A percentile compares a stretch with the other conserved stretches of the same genome.
phyloP scores from a whole-genome alignment of 2,113 vertebrate genomes.

The Ramphastos sulfuratus region DNA sequence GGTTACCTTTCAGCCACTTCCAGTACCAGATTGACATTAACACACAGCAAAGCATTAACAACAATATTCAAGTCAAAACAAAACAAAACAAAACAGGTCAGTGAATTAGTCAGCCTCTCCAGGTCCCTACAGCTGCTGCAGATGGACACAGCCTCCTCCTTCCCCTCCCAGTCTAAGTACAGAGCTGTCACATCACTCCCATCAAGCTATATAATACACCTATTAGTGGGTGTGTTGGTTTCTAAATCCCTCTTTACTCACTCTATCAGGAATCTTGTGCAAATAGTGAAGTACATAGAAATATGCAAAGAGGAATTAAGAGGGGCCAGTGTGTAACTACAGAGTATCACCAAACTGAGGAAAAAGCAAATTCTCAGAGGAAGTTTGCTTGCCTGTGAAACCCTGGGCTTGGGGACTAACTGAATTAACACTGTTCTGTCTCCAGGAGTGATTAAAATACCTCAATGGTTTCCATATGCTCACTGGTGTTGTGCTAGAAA shows the following conservation, averaged over 20 bases:
- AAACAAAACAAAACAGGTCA: background rate
- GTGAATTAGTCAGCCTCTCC: background rate
- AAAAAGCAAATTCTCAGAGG: background rate
- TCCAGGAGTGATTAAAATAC: background rate
- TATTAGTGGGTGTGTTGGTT: background rate
- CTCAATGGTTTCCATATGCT: slow-evolving; percentile 8
- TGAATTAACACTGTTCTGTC: background rate
- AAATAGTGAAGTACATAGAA: background rate
- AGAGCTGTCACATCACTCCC: background rate
- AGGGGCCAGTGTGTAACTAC: background rate
- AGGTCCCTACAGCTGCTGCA: background rate
- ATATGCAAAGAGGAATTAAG: background rate
- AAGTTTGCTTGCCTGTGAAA: background rate
- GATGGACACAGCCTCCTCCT: background rate
- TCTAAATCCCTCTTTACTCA: background rate
- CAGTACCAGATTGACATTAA: background rate
- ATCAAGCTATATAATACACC: background rate
- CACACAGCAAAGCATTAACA: background rate
- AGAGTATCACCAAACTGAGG: background rate
- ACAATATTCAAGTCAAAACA: background rate
- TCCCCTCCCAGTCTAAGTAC: background rate
- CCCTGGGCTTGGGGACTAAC: background rate
- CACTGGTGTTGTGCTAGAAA: background rate
- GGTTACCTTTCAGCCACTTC: background rate
- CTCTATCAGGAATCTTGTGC: background rate